Conservation (phyloP, 53 echinoderm and acorn worm species). For the Henricia sp. region DNA sequence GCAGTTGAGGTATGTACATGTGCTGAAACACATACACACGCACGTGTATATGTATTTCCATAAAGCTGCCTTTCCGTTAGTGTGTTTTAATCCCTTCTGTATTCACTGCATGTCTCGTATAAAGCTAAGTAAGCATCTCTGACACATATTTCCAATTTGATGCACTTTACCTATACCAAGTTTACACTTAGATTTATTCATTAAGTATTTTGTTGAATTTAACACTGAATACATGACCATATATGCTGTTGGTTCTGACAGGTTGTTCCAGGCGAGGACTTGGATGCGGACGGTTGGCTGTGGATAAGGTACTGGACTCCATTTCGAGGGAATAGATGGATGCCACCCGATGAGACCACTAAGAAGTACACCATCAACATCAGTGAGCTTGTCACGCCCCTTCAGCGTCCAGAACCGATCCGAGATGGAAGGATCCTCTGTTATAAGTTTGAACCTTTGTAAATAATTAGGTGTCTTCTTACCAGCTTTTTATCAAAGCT, state of each 20-base stretch:
- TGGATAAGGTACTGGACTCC: constrained; percentile 32
- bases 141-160: neutral
- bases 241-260: constrained; percentile 5
- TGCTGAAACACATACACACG: neutral
- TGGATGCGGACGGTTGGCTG: neutral
- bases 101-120: neutral
- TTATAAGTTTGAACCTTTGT: constrained; percentile 21
- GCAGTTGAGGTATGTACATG: constrained; percentile 16
- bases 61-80: neutral
- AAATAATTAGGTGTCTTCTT: neutral
- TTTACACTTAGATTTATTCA: neutral
- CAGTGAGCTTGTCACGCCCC: constrained; percentile 30
- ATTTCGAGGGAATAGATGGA: constrained; percentile 7
- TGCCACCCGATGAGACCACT: neutral
- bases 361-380: constrained; percentile 19
- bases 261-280: constrained; percentile 22
- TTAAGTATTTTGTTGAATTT: neutral
- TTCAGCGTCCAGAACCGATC: constrained; percentile 12
- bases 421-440: constrained; percentile 34
- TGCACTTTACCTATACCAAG: constrained; percentile 10
- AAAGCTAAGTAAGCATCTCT: neutral
- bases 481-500: neutral
- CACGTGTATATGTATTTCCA: neutral
- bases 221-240: neutral
- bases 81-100: constrained; percentile 3